phyloP scores from a whole-genome alignment of 2,797 vertebrate species.

The Microctenopoma stevenorrisi region DNA sequence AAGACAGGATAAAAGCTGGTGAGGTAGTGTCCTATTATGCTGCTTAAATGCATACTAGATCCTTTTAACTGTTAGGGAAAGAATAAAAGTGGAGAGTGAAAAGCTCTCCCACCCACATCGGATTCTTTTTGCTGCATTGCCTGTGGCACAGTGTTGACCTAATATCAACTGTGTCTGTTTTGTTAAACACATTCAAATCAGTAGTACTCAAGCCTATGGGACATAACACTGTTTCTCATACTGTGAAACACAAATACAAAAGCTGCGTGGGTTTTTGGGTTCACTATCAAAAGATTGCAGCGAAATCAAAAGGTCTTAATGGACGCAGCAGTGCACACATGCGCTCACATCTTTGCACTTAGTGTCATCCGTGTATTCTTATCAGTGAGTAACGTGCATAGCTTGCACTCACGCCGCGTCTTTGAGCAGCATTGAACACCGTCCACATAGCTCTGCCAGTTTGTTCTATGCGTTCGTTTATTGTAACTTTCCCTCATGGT shows the following conservation, averaged over 20 bases:
- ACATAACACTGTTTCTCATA: constrained; percentile 74
- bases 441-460: background rate
- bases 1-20: constrained; percentile 81
- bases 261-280: constrained; percentile 70
- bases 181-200: constrained; percentile 81
- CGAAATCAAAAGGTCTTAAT: constrained; percentile 71
- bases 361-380: constrained; percentile 24
- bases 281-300: constrained; percentile 72
- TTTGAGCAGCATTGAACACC: constrained; percentile 27
- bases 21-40: constrained; percentile 80
- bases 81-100: constrained; percentile 78
- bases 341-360: constrained; percentile 49
- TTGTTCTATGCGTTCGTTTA: constrained; percentile 1
- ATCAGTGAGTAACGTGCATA: constrained; percentile 43
- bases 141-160: constrained; percentile 79
- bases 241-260: constrained; percentile 79
- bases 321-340: constrained; percentile 51
- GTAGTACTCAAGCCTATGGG: constrained; percentile 78
- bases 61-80: constrained; percentile 78
- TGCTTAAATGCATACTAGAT: constrained; percentile 81
- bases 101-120: constrained; percentile 80
- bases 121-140: constrained; percentile 77
- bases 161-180: constrained; percentile 82
- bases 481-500: background rate
- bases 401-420: background rate